Evolutionary conservation across 2,888 invertebrate species (phyloP).

Genomic region (Pocota personata): DNA sequence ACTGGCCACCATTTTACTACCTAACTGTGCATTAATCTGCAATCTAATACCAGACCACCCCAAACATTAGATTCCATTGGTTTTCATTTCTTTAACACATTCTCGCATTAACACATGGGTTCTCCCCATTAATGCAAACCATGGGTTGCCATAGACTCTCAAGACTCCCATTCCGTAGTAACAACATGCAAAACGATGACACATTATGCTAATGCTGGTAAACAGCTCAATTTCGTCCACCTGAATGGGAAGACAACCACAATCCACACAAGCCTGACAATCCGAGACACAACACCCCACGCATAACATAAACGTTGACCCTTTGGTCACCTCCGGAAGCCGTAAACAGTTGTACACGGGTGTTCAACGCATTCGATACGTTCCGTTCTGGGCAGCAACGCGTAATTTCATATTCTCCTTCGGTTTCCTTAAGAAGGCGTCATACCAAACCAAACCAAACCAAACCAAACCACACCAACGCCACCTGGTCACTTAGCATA

Average conservation of each 20-base stretch:
- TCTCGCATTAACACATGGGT: constrained; percentile 53
- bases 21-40: constrained; percentile 7
- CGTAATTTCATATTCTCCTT: constrained; percentile 63
- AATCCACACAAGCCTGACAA: constrained; percentile 26
- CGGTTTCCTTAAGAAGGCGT: constrained; percentile 46
- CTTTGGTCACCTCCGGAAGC: constrained; percentile 67
- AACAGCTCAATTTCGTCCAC: constrained; percentile 67
- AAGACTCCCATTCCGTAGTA: constrained; percentile 6
- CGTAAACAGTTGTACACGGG: constrained; percentile 54
- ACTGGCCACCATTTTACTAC: neutral
- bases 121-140: neutral
- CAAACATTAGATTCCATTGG: neutral
- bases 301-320: constrained; percentile 69
- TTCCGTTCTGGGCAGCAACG: constrained; percentile 32
- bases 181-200: constrained; percentile 69
- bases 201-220: constrained; percentile 69
- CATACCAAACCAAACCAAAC: too few species aligned
- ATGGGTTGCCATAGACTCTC: neutral
- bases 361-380: constrained; percentile 48
- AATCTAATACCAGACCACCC: neutral
- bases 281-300: constrained; percentile 39
- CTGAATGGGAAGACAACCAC: constrained; percentile 32
- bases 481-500: constrained; percentile 72
- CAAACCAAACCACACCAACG: neutral
- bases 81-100: constrained; percentile 6